A percentile compares a stretch with the other conserved stretches of the same genome.
These are phyloP conservation scores for Bombus waltoni DNA, from an alignment of 1,140 invertebrate species.

Conservation along the genomic window DNA sequence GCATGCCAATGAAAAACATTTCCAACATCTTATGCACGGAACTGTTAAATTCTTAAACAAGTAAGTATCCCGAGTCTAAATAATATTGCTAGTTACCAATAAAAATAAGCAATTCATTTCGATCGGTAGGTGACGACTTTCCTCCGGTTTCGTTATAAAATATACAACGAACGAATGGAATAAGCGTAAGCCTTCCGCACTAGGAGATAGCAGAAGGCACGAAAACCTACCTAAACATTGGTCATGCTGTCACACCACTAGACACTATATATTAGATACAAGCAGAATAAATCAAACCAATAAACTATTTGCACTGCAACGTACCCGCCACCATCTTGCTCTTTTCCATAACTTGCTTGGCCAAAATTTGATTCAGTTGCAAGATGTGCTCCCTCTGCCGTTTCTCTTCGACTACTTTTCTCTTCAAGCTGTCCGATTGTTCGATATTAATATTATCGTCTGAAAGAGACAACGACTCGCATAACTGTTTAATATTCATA, in stretches of 20 bases:
- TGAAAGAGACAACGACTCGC: slow-evolving; percentile 50
- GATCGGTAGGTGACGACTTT: neutral
- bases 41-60: neutral
- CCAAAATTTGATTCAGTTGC: slow-evolving; percentile 94
- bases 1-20: slow-evolving; percentile 41
- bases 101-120: neutral
- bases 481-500: neutral
- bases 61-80: neutral
- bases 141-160: neutral
- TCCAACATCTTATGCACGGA: neutral
- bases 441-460: slow-evolving; percentile 77
- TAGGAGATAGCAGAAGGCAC: slow-evolving; percentile 6
- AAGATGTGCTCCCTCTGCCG: slow-evolving; percentile 93
- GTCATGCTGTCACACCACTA: slow-evolving; percentile 55
- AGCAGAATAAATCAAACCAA: slow-evolving; percentile 62
- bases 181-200: slow-evolving; percentile 29
- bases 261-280: slow-evolving; percentile 55
- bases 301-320: slow-evolving; percentile 60
- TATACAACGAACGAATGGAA: neutral
- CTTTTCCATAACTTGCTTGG: slow-evolving; percentile 96
- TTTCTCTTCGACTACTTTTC: slow-evolving; percentile 91
- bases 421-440: slow-evolving; percentile 79
- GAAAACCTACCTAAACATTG: slow-evolving; percentile 28
- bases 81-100: too few species aligned
- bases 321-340: slow-evolving; percentile 96